A percentile compares a stretch with the other conserved stretches of the same genome.
phyloP scores from a whole-genome alignment of 30 jellyfish, hydroid and myxozoan genomes.

The Cassiopea andromeda region DNA sequence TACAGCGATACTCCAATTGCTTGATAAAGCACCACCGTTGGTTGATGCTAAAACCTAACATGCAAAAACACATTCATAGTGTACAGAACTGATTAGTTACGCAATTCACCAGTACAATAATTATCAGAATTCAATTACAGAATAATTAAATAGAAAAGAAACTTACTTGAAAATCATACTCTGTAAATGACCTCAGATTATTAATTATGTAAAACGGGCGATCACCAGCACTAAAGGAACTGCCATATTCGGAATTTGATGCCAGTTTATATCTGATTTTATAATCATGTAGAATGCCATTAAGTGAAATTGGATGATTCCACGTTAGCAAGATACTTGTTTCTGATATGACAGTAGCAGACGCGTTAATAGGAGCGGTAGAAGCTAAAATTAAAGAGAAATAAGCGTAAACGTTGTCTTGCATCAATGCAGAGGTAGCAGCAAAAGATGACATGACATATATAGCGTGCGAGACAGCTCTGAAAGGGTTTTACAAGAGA shows the following conservation, averaged over 20 bases:
- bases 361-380: neutral
- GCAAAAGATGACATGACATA: too few species aligned
- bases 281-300: neutral
- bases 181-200: neutral
- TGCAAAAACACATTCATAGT: too few species aligned
- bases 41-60: too few species aligned
- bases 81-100: too few species aligned
- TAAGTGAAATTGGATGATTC: neutral
- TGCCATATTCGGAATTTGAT: neutral
- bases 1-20: too few species aligned
- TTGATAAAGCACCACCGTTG: too few species aligned
- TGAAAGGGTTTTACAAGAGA: too few species aligned
- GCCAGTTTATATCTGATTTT: neutral
- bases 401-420: neutral
- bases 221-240: neutral
- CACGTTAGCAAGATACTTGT: neutral
- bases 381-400: neutral
- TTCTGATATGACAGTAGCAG: neutral
- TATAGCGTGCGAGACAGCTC: too few species aligned
- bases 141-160: too few species aligned
- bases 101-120: too few species aligned
- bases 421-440: too few species aligned
- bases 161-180: neutral
- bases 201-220: neutral
- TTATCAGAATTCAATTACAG: too few species aligned